Base-by-base conservation (phyloP, 2,888 invertebrate species). In the Abrostola tripartita region DNA sequence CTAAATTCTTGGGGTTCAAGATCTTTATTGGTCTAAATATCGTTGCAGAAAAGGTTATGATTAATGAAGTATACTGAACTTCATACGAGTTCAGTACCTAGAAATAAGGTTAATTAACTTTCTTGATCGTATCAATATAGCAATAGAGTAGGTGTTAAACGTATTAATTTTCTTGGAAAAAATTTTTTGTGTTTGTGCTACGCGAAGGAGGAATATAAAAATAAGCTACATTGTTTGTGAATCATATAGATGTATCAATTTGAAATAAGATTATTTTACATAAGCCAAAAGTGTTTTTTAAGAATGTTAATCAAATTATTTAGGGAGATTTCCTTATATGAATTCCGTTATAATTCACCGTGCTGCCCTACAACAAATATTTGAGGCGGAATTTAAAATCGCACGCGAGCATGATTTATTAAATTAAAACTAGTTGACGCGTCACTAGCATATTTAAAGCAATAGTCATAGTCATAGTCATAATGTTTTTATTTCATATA, bases 341-440 rank as follows among this genome's bases (percentile, higher is more conserved):
- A 51, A 61, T 61, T 76, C 68, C 5, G 58, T 40, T 65, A 73
- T 73, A 66, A 56, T 61, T 60, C 52, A 68, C 40, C 7, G 35
- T n/a, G 44, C 10, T 55, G 52, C 37, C 35, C 35, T 24, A 54
- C 49, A 38, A 56, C 37, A 57, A 61, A 57, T 61, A 74, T 70
- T 61, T 38, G 65, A 52, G 44, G 54, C 58, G 24, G 37, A 72
- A 68, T 72, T 72, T 62, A 37, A 60, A 72, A 52, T 54, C 50
- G 49, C 71, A 70, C 53, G 64, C 64, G 52, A 65, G 37, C 76
- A n/a, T 64, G 57, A 60, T 52, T 57, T 10, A 54, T 42, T 37
- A 47, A 65, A 65, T 60, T 50, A 60, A 64, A 51, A 52, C 35
- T 24, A 52, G 37, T 52, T 42, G 5, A 42, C 6, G 35, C 11